Base-by-base conservation (phyloP, 1,140 invertebrate species). In the Babylonia areolata region DNA sequence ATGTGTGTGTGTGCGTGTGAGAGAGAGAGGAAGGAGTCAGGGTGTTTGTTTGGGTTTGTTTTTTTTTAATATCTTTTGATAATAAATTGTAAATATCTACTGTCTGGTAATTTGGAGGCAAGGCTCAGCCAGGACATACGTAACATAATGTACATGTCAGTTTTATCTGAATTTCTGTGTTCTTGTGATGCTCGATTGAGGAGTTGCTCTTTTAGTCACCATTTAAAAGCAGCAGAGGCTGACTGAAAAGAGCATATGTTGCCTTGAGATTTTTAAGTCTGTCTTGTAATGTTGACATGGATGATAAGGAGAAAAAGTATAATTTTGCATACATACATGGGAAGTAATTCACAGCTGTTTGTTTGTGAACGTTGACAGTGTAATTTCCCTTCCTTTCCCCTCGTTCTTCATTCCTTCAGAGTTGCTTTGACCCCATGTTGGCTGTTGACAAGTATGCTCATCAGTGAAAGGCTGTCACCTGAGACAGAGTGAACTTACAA, bases 1-100 rank as follows among this genome's bases (percentile, higher is more conserved):
- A 9, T 81, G 80, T 37, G 31, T 81, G 79, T 81, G 40, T 17
- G 79, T 81, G 40, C 46, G 28, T 81, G 40, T 82, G 80, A 33
- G 3, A 1, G 28, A 3, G 46, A 35, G 20, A 15, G 35, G 35
- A 28, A 82, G 58, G 39, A 23, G 37, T 79, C 5, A 51, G 17
- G 0, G 20, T 11, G 28, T 79, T 1, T 79, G 28, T 79, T 1
- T 77, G 33, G 11, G 3, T 77, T 9, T 37, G 73, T 17, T 51
- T 75, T 9, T 0, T 9, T 33, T 35, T 75, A 3, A 78, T 23
- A 23, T 1, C 9, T 1, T 33, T 37, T 78, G 1, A 1, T 78
- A 33, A 39, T 75, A 31, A 78, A 33, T 78, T 78, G 75, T 37
- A 78, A 39, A 78, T 78, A 37, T 51, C 15, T 15, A 42, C 35